Evolutionary conservation across 2,888 invertebrate genomes (phyloP), one percentile per base, ranked within the genome.

Genomic region (Blastobasis adustella): DNA sequence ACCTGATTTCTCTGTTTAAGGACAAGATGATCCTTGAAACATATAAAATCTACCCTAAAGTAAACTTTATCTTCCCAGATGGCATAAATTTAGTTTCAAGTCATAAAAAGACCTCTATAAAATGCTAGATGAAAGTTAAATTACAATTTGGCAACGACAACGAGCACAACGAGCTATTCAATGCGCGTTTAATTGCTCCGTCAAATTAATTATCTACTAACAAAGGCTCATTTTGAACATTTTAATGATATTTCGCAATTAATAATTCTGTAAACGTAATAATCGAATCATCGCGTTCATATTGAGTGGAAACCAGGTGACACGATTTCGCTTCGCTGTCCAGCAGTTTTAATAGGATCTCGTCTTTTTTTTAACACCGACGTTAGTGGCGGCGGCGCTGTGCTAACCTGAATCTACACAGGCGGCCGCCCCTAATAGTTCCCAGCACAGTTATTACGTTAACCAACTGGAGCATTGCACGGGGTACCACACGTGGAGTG

Each of bases 331-430:
- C 49, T 38, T 37, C 10, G 41, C 38, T 37, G n/a, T 44, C 43
- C 49, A 43, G 43, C 48, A 69, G 63, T 77, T 77, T 73, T 71
- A 63, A 71, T 78, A 76, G 73, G 67, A 65, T 69, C 59, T 65
- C 65, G 66, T 64, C 60, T 60, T 66, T 60, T 59, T 63, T 69
- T 72, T 65, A 70, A 76, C 71, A 71, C 23, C 23, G 23, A 23
- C 23, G 23, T 23, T 23, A n/a, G n/a, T n/a, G 76, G 71, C 70
- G 76, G 73, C 69, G 73, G 67, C 23, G 23, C 23, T 23, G 69
- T 78, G 75, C 74, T 78, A 76, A 81, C 79, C 76, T 76, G 72
- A 79, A 23, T 79, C 80, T 77, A 74, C 81, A 82, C 77, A 82
- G 82, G 81, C 82, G 80, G 76, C 59, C 69, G 78, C 61, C 61